These are phyloP conservation scores for Terrapene triunguis DNA, from an alignment of 2,113 vertebrate species.

Conservation along the genomic window DNA sequence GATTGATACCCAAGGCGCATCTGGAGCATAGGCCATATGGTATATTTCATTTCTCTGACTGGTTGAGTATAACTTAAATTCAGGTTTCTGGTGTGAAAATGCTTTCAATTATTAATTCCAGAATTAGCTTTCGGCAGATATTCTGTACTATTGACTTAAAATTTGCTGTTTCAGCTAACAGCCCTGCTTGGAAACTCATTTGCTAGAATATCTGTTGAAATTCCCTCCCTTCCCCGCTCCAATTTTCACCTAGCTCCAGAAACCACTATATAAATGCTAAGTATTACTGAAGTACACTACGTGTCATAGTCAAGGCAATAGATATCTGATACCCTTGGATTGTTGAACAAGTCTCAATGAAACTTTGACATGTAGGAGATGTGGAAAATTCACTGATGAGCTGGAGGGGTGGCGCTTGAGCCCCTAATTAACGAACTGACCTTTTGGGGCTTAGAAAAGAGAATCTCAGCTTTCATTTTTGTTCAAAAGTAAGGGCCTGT, in stretches of 20 bases:
- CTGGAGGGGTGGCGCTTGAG: background rate
- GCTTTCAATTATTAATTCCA: background rate
- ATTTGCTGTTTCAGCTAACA: background rate
- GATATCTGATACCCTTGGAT: background rate
- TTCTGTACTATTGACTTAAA: constrained; percentile 13
- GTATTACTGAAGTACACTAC: background rate
- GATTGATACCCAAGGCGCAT: background rate
- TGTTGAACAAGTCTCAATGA: background rate
- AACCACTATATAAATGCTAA: background rate
- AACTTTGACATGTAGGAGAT: background rate
- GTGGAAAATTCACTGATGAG: background rate
- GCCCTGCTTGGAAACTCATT: background rate
- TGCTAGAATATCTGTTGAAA: background rate
- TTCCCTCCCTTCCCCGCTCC: background rate
- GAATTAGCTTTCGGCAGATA: background rate
- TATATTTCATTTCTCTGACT: constrained; percentile 4
- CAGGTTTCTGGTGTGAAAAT: constrained; percentile 11
- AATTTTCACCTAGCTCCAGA: background rate
- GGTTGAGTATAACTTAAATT: constrained; percentile 21
- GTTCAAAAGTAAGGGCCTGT: background rate
- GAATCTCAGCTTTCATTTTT: background rate
- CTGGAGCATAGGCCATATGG: background rate
- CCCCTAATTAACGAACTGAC: background rate
- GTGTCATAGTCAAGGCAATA: background rate
- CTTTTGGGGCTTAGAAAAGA: background rate